Percentiles rank a stretch among this genome's conserved stretches.
Conservation (phyloP, 2,113 vertebrate genomes). For the Rattus norvegicus region GRCr8 NC_086022.1:29709501-29710000, state of each 20-base stretch:
- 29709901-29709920: constrained; percentile 8
- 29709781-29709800: not conserved
- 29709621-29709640: too few species aligned
- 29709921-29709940: constrained; percentile 12
- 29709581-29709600: too few species aligned
- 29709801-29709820: not conserved
- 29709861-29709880: not conserved
- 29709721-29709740: not conserved
- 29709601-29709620: too few species aligned
- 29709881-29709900: not conserved
- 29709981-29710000: not conserved
- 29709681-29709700: constrained; percentile 6
- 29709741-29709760: not conserved
- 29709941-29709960: constrained; percentile 60
- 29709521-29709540: too few species aligned
- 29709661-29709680: not conserved
- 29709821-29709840: not conserved
- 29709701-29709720: not conserved
- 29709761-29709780: constrained; percentile 42
- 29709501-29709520: too few species aligned
- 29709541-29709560: too few species aligned
- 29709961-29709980: constrained; percentile 50
- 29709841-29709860: not conserved
- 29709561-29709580: too few species aligned
- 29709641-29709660: too few species aligned